Evolutionary conservation across 2,113 vertebrate species (phyloP).

Genomic region (Psephotus haematonotus): DNA sequence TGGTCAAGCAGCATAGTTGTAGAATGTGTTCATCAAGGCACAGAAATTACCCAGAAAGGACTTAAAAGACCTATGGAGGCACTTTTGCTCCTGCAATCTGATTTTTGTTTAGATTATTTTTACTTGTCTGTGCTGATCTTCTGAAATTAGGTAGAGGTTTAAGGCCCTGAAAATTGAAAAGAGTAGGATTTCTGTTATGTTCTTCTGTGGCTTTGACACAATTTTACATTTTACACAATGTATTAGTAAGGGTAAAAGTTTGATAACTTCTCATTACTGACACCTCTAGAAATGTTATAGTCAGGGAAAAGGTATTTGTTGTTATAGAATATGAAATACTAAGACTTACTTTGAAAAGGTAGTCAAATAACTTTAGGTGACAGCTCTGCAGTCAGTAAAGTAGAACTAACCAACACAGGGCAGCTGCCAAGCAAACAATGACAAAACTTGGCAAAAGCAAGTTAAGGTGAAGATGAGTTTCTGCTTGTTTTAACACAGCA

Average conservation of each 20-base stretch:
- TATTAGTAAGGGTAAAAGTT: neutral
- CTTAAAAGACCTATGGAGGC: neutral
- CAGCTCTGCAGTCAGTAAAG: neutral
- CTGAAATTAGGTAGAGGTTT: neutral
- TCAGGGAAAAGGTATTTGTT: neutral
- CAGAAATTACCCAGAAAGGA: neutral
- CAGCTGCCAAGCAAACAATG: neutral
- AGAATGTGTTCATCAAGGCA: neutral
- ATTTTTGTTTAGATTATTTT: neutral
- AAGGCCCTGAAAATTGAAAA: neutral
- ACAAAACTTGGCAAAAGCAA: conserved; percentile 9
- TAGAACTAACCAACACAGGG: neutral
- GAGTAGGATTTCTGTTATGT: neutral
- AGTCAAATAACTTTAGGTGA: neutral
- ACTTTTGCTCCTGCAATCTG: neutral
- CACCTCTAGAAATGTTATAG: neutral
- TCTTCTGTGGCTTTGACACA: neutral
- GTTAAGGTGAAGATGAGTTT: neutral
- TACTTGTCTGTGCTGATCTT: neutral
- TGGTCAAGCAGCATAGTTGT: neutral
- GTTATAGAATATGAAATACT: neutral
- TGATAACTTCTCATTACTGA: neutral
- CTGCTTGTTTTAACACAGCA: neutral
- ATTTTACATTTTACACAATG: neutral
- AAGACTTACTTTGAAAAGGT: neutral